Base-by-base conservation (phyloP, 2,113 vertebrate species). In the Pluvialis apricaria region DNA sequence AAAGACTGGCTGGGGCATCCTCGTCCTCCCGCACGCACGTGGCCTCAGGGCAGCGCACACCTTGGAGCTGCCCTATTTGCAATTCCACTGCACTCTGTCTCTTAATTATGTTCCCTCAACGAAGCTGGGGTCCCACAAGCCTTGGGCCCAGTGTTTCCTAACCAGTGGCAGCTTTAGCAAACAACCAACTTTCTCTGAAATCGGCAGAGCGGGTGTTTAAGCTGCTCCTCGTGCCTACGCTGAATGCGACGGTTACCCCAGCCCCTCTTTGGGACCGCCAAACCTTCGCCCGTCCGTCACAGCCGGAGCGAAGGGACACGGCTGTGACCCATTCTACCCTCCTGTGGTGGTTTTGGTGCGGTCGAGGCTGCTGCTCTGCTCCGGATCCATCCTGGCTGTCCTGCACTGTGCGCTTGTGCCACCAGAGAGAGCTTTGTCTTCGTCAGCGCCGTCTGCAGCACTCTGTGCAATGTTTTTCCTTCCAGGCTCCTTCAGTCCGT, bases 341-440 rank as follows among this genome's bases (percentile, higher is more conserved):
- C 17, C 22, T 4, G 26, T 2, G 21, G 2, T 10, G 5, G 7
- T 5, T 26, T n/a, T 28, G 17, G 57, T n/a, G 17, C 13, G 12
- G 49, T 13, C 22, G 49, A 24, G 49, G 49, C 49, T 51, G 49
- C 24, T 11, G 47, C 47, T 49, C 47, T 5, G 47, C 47, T 10
- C 47, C 10, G 47, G 47, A 12, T 11, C 47, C 47, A 2, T 7
- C 12, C 55, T 0, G n/a, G 40, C 70, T 15, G 32, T 2, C 40
- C 11, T 96, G 96, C 92, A 96, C 15, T 66, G 40, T 86, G 2
- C 29, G 1, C 44, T 13, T 0, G 82, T 71, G 73, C 96, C 97
- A 87, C 12, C 95, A 94, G 97, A 91, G 95, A 85, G 97, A 92
- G 96, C 93, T 52, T 76, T 7, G 69, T n/a, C 55, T 15, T 36